These are phyloP conservation scores for Eustalomyia histrio DNA, from an alignment of 2,888 invertebrate species.

Conservation along the genomic window DNA sequence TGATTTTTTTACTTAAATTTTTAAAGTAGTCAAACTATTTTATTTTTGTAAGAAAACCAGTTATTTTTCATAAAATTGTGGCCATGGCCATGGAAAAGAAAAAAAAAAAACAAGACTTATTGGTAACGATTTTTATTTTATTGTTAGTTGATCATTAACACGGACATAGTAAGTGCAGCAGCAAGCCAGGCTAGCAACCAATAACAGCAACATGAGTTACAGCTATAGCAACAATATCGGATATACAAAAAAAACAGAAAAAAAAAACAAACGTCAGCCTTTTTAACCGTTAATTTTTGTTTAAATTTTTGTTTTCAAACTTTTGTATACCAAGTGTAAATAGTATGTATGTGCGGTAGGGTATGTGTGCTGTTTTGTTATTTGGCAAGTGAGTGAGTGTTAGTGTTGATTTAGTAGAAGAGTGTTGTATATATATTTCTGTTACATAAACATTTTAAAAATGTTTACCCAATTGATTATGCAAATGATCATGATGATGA, in stretches of 20 bases:
- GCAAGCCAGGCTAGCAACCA: constrained; percentile 14
- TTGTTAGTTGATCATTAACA: constrained; percentile 56
- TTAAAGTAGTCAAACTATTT: constrained; percentile 42
- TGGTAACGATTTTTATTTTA: constrained; percentile 38
- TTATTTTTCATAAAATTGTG: constrained; percentile 58
- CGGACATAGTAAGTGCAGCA: constrained; percentile 57
- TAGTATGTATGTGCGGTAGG: constrained; percentile 8
- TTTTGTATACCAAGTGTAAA: not conserved
- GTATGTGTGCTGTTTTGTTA: constrained; percentile 2
- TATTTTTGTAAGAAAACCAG: constrained; percentile 54
- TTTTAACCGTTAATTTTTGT: constrained; percentile 48
- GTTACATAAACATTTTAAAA: constrained; percentile 60
- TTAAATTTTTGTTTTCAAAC: not conserved
- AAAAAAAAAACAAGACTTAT: constrained; percentile 51
- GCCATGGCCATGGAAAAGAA: constrained; percentile 67
- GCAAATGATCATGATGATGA: constrained; percentile 62
- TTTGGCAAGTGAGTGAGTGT: constrained; percentile 28
- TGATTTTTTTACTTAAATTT: constrained; percentile 17
- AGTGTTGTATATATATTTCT: constrained; percentile 17
- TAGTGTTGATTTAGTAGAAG: not conserved
- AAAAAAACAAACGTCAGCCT: constrained; percentile 54
- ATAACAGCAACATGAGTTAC: constrained; percentile 2
- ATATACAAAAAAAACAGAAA: not conserved
- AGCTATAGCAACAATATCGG: not conserved
- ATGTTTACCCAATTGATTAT: constrained; percentile 65